These are phyloP conservation scores for Pyrgilauda ruficollis DNA, from an alignment of 2,113 vertebrate species.

Conservation along the genomic window DNA sequence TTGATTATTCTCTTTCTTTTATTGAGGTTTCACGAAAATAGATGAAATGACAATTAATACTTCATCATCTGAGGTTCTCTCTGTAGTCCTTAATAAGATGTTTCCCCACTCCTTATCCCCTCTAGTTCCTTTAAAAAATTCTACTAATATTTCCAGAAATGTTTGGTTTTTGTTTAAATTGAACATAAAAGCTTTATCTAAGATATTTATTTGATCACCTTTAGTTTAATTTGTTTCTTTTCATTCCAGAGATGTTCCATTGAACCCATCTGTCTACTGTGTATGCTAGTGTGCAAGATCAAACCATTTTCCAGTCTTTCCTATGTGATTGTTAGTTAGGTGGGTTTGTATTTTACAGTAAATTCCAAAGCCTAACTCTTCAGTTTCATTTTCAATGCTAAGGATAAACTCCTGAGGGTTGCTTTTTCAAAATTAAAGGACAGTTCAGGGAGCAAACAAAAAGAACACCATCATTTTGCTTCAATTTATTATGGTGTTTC, in stretches of 20 bases:
- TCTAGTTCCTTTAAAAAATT: slow-evolving; percentile 25
- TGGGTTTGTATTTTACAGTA: neutral
- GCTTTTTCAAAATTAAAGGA: neutral
- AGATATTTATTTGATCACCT: neutral
- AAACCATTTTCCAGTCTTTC: neutral
- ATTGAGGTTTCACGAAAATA: slow-evolving; percentile 48
- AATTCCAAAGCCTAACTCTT: neutral
- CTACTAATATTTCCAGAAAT: slow-evolving; percentile 47
- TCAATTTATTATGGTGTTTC: neutral
- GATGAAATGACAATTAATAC: slow-evolving; percentile 59
- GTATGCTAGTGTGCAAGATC: neutral
- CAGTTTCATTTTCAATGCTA: neutral
- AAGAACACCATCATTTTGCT: neutral
- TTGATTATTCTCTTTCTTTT: neutral
- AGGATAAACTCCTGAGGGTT: neutral
- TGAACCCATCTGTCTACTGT: neutral
- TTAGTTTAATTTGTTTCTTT: neutral
- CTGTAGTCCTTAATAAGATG: slow-evolving; percentile 10
- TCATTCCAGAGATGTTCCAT: neutral
- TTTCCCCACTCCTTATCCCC: neutral
- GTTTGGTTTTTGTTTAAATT: neutral
- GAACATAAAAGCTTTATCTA: neutral
- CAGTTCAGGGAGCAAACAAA: neutral
- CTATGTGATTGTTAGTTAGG: neutral
- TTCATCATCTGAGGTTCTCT: slow-evolving; percentile 54